These are phyloP conservation scores for Melanostoma mellinum DNA, from an alignment of 2,888 invertebrate species.

Conservation along the genomic window DNA sequence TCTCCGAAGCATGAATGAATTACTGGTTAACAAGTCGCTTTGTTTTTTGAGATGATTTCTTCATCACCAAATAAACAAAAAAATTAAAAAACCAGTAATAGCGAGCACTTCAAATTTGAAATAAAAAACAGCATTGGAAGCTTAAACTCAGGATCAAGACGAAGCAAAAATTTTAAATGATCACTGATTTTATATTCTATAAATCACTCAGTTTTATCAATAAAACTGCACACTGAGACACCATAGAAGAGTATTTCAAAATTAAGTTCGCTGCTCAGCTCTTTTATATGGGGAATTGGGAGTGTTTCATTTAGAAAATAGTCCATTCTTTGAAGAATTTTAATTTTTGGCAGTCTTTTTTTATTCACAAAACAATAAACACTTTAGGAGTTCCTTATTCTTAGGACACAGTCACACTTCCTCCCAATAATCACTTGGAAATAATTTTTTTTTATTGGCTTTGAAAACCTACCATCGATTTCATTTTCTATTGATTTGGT, in stretches of 20 bases:
- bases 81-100: background rate
- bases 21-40: too few species aligned
- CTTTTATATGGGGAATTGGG: slow-evolving; percentile 14
- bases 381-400: too few species aligned
- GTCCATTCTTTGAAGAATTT: background rate
- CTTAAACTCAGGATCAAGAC: too few species aligned
- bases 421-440: background rate
- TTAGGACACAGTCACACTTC: background rate
- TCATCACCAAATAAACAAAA: background rate
- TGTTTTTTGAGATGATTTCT: background rate
- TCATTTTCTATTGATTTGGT: slow-evolving; percentile 79
- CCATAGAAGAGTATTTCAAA: background rate
- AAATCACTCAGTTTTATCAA: too few species aligned
- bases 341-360: too few species aligned
- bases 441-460: slow-evolving; percentile 29
- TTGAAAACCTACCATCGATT: slow-evolving; percentile 81
- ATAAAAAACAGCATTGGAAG: background rate
- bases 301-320: background rate
- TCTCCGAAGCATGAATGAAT: background rate
- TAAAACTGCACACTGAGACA: background rate
- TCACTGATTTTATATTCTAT: too few species aligned
- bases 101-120: background rate
- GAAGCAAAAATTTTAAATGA: too few species aligned
- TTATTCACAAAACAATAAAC: too few species aligned
- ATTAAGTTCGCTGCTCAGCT: slow-evolving; percentile 37